Evolutionary conservation across 1,140 invertebrate species (phyloP).

Genomic region (Eufriesea mexicana): DNA sequence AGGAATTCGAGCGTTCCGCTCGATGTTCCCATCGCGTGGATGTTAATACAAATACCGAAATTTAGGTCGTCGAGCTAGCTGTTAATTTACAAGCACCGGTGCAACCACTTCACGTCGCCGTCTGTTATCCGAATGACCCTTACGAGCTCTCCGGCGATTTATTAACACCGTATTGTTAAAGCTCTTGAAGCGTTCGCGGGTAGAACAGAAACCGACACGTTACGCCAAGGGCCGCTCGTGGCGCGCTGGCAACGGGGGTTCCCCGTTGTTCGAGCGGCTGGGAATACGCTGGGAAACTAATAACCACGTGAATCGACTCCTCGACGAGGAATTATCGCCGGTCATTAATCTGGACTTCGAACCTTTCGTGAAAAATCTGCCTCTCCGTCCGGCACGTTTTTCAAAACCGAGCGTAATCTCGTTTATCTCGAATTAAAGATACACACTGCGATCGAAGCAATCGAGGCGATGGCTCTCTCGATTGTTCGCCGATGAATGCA

Average conservation of each 20-base stretch:
- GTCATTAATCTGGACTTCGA: not conserved
- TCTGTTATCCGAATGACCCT: conserved; percentile 40
- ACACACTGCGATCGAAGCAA: no score
- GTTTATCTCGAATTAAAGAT: not conserved
- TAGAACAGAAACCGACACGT: conserved; percentile 15
- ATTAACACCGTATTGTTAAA: conserved; percentile 62
- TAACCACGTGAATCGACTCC: conserved; percentile 27
- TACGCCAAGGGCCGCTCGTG: not conserved
- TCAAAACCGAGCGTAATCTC: no score
- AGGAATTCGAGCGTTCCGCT: not conserved
- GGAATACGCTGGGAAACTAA: not conserved
- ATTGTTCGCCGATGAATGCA: no score
- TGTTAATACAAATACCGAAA: conserved; percentile 7
- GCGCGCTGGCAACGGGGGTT: not conserved
- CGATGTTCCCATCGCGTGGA: not conserved
- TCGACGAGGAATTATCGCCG: conserved; percentile 10
- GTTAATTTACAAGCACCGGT: conserved; percentile 45
- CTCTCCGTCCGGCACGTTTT: no score
- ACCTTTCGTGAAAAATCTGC: not conserved
- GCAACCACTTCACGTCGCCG: conserved; percentile 20
- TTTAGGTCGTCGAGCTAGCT: conserved; percentile 22
- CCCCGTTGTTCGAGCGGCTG: no score
- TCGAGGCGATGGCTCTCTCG: not conserved
- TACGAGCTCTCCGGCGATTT: conserved; percentile 45
- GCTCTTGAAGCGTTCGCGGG: conserved; percentile 42